A percentile compares a stretch with the other conserved stretches of the same genome.
phyloP scores from a whole-genome alignment of 2,888 invertebrate genomes.

The Baccha elongata region DNA sequence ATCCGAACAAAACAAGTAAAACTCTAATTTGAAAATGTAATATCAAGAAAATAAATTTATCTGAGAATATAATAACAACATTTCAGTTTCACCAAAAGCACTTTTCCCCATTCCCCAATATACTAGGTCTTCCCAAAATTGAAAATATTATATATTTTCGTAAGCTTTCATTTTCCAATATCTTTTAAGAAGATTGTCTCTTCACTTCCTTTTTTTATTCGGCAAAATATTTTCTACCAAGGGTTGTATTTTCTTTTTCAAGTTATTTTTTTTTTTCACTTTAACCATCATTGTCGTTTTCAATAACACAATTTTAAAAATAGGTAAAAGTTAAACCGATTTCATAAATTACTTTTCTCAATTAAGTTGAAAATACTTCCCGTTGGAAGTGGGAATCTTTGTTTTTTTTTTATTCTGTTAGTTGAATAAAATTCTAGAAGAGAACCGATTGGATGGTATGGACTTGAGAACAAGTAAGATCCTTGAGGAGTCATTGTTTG shows the following conservation, averaged over 20 bases:
- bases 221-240: constrained; percentile 1
- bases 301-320: constrained; percentile 42
- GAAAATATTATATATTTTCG: constrained; percentile 26
- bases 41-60: background rate
- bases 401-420: constrained; percentile 24
- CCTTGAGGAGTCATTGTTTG: constrained; percentile 22
- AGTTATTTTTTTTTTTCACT: constrained; percentile 29
- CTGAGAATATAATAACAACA: constrained; percentile 51
- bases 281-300: constrained; percentile 52
- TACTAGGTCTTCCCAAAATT: background rate
- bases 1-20: constrained; percentile 25
- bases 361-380: constrained; percentile 62
- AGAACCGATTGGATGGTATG: constrained; percentile 22
- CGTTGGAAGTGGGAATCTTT: constrained; percentile 11
- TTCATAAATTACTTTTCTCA: constrained; percentile 71
- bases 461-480: constrained; percentile 10
- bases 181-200: constrained; percentile 64
- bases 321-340: constrained; percentile 67
- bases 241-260: constrained; percentile 10
- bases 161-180: constrained; percentile 52
- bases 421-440: background rate
- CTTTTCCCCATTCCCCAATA: constrained; percentile 34
- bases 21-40: constrained; percentile 2
- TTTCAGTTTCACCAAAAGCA: constrained; percentile 55
- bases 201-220: constrained; percentile 20